Evolutionary conservation across 53 echinoderm and acorn worm genomes (phyloP), one percentile per base, ranked within the genome.

Genomic region (Holothuria scabra): DNA sequence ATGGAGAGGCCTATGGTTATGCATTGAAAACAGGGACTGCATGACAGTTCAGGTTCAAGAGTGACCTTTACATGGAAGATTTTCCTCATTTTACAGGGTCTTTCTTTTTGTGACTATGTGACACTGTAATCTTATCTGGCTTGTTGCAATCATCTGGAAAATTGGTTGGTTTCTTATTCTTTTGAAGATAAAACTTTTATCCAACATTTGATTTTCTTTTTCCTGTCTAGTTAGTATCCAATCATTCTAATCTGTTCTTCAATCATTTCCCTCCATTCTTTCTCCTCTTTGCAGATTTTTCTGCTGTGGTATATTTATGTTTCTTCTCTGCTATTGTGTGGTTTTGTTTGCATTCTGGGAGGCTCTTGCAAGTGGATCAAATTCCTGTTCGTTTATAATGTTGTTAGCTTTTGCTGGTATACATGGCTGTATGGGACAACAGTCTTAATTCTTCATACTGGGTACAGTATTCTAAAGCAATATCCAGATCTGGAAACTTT

Each of bases 111-210:
- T 24, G 5, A 8, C 46, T 46, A n/a, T n/a, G 72, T 34, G 18
- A 65, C 65, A 64, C 52, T 64, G 26, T 64, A 72, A 72, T 38
- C 72, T 44, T 72, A 72, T 72, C 46, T 48, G 72, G 48, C 12
- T 72, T 26, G 24, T 19, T 46, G 22, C 72, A 72, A 23, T 48
- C 72, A 44, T 72, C 21, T 21, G 31, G 65, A 65, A 65, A 28
- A 72, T 72, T 72, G n/a, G 26, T 48, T 65, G 72, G 72, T 72
- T 72, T 72, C 72, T 72, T 44, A 25, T 72, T 72, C 72, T 72
- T 52, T 8, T 52, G 14, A 52, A 52, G 18, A 52, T 52, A 8
- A 16, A 52, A 52, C 52, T 52, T 52, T 14, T 1, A 16, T 52
- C 52, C 14, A 52, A 52, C 41, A 41, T 2, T 3, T 2, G 52